Evolutionary conservation across 2,888 invertebrate genomes (phyloP), one percentile per base, ranked within the genome.

Genomic region (Scaptomyza flava): DNA sequence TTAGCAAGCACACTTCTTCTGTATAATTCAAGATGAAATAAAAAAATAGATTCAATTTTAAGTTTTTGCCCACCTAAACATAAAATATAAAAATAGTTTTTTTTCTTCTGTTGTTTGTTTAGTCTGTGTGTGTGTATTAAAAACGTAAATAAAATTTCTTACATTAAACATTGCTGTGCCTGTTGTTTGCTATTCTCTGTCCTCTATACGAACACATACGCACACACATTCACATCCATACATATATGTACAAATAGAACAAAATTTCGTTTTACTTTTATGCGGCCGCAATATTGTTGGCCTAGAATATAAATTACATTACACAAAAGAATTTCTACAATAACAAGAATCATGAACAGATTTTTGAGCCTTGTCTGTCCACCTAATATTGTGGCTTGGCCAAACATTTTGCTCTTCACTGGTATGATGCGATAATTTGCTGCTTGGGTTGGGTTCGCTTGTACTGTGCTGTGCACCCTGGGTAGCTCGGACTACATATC

Each of bases 231-330:
- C n/a, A 34, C n/a, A 17, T n/a, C 3, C 48, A 33, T n/a, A 51
- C 12, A 33, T 17, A 59, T 41, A 60, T 38, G 66, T 34, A 33
- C 12, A 43, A 58, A 68, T 56, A 8, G 17, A 38, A 38, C 50
- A 66, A 60, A 60, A 62, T 68, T 77, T 66, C 45, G 52, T 65
- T 74, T 65, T 69, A 59, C 62, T 69, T 62, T 62, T 65, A 57
- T 54, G 79, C 56, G 56, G 69, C 62, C 48, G 41, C 51, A 62
- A 63, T 67, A 27, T 65, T 64, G 59, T 76, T 64, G 62, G 71
- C 71, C 89, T 71, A 73, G 83, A 88, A 88, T 87, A 82, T 84
- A 87, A 84, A 89, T 87, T 87, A 87, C 90, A 72, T 72, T 74
- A 73, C 77, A 67, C 59, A 77, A 65, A 61, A 77, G 72, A 61